These are phyloP conservation scores for Zaprionus lachaisei DNA, from an alignment of 1,140 invertebrate genomes.

Conservation along the genomic window DNA sequence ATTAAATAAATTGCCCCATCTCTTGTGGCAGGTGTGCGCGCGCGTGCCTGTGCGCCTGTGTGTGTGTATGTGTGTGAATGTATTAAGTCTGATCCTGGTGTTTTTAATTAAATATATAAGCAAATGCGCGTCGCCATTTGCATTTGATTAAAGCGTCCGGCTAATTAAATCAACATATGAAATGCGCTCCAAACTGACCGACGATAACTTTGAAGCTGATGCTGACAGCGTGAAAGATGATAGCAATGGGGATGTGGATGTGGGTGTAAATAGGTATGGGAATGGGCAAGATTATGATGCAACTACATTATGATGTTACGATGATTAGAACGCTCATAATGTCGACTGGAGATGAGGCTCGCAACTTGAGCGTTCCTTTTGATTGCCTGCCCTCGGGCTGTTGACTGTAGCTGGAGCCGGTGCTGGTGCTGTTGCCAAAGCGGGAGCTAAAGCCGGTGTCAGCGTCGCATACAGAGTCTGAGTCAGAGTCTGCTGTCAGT, in stretches of 20 bases:
- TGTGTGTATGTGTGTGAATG: not conserved
- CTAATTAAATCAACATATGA: constrained; percentile 16
- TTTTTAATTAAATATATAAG: constrained; percentile 15
- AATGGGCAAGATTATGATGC: not conserved
- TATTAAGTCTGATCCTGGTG: not conserved
- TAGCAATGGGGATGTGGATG: not conserved
- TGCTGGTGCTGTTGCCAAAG: not conserved
- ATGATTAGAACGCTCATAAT: constrained; percentile 15
- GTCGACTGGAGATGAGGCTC: not conserved
- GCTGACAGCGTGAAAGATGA: constrained; percentile 2
- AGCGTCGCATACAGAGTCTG: not conserved
- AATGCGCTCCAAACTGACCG: not conserved
- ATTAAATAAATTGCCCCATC: constrained; percentile 37
- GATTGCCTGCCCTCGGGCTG: not conserved
- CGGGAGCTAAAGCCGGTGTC: not conserved
- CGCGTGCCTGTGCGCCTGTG: not conserved
- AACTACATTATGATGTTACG: constrained; percentile 3
- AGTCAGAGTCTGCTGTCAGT: not conserved
- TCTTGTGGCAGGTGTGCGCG: not conserved
- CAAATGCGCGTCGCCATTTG: not conserved
- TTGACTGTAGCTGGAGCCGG: not conserved
- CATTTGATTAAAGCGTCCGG: not conserved
- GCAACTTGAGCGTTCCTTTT: constrained; percentile 11
- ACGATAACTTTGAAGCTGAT: not conserved
- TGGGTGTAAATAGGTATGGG: not conserved